phyloP scores from a whole-genome alignment of 2,113 vertebrate species.

The Morone chrysops region DNA sequence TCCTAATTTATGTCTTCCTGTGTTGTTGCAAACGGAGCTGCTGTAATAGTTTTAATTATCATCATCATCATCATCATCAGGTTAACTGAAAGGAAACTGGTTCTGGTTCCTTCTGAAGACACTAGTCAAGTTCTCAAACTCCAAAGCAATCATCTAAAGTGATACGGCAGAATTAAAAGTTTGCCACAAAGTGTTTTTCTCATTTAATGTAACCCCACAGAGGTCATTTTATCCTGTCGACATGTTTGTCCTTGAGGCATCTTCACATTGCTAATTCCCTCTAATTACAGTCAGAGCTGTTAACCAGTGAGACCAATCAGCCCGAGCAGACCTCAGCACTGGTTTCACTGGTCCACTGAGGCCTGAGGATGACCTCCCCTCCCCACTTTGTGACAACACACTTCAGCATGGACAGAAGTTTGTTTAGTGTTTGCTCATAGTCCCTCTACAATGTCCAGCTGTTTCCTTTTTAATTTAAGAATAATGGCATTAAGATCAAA shows the following conservation, averaged over 20 bases:
- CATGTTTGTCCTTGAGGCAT: constrained; percentile 22
- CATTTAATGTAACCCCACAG: not conserved
- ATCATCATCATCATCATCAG: no score
- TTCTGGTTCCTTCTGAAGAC: no score
- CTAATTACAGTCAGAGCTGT: not conserved
- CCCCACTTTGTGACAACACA: not conserved
- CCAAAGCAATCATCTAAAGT: not conserved
- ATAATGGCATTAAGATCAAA: no score
- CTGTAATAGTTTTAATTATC: no score
- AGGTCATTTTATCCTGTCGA: not conserved
- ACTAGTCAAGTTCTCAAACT: not conserved
- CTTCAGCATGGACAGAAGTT: not conserved
- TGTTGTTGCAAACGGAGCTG: no score
- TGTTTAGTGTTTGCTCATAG: no score
- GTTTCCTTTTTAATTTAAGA: no score
- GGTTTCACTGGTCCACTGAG: constrained; percentile 8
- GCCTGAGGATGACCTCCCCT: constrained; percentile 18
- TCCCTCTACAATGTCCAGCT: no score
- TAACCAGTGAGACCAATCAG: constrained; percentile 27
- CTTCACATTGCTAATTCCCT: not conserved
- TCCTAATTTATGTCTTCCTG: no score
- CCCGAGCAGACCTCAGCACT: constrained; percentile 2
- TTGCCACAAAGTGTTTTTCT: not conserved
- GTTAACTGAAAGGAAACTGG: no score
- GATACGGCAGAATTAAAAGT: not conserved